phyloP scores from a whole-genome alignment of 2,113 vertebrate genomes.

The Leucopsar rothschildi region DNA sequence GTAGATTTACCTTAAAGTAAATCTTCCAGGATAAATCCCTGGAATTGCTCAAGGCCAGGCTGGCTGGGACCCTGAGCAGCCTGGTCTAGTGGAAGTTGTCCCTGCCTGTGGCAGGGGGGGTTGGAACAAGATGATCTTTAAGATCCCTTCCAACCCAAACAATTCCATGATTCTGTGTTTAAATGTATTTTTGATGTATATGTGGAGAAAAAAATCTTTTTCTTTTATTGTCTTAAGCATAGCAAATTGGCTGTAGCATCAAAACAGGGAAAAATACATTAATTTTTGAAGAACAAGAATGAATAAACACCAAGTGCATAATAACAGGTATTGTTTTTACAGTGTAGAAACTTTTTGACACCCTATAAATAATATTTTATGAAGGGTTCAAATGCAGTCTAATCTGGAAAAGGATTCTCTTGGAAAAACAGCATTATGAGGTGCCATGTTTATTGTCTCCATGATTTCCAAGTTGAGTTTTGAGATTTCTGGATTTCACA shows the following conservation, averaged over 20 bases:
- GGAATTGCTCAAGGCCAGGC: not conserved
- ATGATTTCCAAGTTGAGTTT: not conserved
- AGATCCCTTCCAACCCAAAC: not conserved
- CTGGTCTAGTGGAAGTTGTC: not conserved
- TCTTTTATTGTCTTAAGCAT: not conserved
- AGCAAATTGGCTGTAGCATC: not conserved
- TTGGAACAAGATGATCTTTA: not conserved
- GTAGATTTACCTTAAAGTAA: not conserved
- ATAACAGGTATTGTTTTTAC: not conserved
- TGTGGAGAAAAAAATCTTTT: not conserved
- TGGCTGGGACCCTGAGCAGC: not conserved
- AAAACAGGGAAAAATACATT: not conserved
- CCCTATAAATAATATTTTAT: not conserved
- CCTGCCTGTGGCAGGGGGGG: rapidly evolving
- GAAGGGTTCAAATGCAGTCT: not conserved
- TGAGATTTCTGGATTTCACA: constrained; percentile 21
- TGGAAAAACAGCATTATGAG: constrained; percentile 4
- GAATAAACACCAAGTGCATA: not conserved
- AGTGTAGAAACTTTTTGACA: not conserved
- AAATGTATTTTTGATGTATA: not conserved
- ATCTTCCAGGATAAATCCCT: not conserved
- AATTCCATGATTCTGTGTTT: not conserved
- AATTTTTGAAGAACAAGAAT: not conserved
- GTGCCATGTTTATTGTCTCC: constrained; percentile 18
- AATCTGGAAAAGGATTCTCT: not conserved